A percentile compares a stretch with the other conserved stretches of the same genome.
phyloP scores from a whole-genome alignment of 2,888 invertebrate genomes.

The Chesias legatella region DNA sequence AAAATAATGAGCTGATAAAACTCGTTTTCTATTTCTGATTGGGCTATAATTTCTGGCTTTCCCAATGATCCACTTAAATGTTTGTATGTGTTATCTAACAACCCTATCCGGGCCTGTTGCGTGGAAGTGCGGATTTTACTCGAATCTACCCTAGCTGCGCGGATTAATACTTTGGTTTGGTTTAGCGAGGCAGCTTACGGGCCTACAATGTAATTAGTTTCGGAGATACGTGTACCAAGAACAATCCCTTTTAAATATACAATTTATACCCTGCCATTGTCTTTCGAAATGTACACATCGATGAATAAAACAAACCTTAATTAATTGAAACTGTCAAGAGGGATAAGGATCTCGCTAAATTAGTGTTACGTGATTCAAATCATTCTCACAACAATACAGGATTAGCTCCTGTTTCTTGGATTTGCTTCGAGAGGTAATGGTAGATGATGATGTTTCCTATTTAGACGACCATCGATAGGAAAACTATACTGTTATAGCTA shows the following conservation, averaged over 20 bases:
- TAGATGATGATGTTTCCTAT: too few relatives aligned
- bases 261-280: slow-evolving; percentile 9
- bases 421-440: too few relatives aligned
- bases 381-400: too few relatives aligned
- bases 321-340: neutral
- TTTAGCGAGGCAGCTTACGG: slow-evolving; percentile 44
- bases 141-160: slow-evolving; percentile 31
- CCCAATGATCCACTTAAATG: neutral
- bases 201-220: slow-evolving; percentile 51
- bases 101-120: slow-evolving; percentile 25
- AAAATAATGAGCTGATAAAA: too few relatives aligned
- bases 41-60: neutral
- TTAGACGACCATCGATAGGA: too few relatives aligned
- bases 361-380: too few relatives aligned
- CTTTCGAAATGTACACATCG: slow-evolving; percentile 2
- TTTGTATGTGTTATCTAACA: neutral
- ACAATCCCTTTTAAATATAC: slow-evolving; percentile 28
- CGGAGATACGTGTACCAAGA: slow-evolving; percentile 36
- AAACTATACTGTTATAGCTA: too few relatives aligned
- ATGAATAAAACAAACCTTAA: slow-evolving; percentile 6
- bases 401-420: too few relatives aligned
- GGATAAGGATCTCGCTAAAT: too few relatives aligned
- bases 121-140: slow-evolving; percentile 27
- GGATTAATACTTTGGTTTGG: slow-evolving; percentile 44
- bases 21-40: too few relatives aligned